These are phyloP conservation scores for Choreutis nemorana DNA, from an alignment of 2,888 invertebrate genomes.

Conservation along the genomic window DNA sequence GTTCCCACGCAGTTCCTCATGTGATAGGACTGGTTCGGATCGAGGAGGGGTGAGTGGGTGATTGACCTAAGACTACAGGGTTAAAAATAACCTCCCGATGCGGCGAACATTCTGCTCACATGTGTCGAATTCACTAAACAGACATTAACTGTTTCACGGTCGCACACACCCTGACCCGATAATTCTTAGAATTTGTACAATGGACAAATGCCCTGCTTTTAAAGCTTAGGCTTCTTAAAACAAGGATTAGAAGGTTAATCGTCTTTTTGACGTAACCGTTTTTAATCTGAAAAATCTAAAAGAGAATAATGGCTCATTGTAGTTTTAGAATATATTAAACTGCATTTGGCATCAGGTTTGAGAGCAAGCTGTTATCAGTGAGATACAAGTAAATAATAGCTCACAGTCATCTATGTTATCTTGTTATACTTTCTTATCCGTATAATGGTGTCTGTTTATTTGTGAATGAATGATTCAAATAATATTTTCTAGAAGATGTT, in stretches of 20 bases:
- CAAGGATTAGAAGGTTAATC: not conserved
- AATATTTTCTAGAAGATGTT: too few relatives aligned
- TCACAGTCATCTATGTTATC: too few relatives aligned
- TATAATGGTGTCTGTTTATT: too few relatives aligned
- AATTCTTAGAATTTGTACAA: conserved; percentile 33
- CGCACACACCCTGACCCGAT: conserved; percentile 59
- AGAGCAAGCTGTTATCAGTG: too few relatives aligned
- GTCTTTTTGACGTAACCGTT: too few relatives aligned
- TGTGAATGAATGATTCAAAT: too few relatives aligned
- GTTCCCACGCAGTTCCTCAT: conserved; percentile 62
- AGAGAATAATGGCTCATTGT: too few relatives aligned
- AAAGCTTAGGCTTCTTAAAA: conserved; percentile 1
- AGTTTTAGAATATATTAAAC: too few relatives aligned
- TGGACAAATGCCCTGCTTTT: conserved; percentile 2
- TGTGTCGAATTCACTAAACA: conserved; percentile 65
- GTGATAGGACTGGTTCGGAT: conserved; percentile 57
- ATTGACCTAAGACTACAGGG: conserved; percentile 60
- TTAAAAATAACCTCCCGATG: conserved; percentile 60
- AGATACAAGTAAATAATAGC: too few relatives aligned
- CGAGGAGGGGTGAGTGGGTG: conserved; percentile 56
- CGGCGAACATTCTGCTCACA: conserved; percentile 61
- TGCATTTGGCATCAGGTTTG: too few relatives aligned
- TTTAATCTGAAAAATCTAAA: too few relatives aligned
- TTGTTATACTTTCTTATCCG: too few relatives aligned
- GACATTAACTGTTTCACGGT: conserved; percentile 62